Evolutionary conservation across 2,888 invertebrate species (phyloP), one percentile per base, ranked within the genome.

Genomic region (Dyspetes luteomarginatus): DNA sequence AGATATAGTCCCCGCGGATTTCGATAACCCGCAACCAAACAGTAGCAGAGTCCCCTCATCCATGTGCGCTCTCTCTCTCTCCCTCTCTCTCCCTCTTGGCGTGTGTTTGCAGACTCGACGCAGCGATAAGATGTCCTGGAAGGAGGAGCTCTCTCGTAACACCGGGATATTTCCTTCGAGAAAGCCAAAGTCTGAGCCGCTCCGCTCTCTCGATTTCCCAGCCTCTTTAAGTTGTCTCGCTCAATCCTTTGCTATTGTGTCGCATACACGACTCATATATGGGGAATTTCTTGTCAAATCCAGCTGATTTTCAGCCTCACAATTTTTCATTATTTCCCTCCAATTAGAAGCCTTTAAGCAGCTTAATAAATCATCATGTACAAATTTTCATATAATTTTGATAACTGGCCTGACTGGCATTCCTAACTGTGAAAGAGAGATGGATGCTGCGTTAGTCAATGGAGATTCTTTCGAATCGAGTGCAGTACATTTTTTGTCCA

Each of bases 41-140:
- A 67, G 78, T 62, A 64, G 71, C 67, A 28, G 17, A 68, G 19
- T 62, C 67, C 56, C 56, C 76, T 77, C 81, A 77, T 73, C 56
- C 77, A 24, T 71, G 43, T 60, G 71, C 50, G 65, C 52, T 62
- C 48, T 52, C 50, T 60, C 45, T 62, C 24, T 12, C 36, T 36
- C 36, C 36, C 12, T 36, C 36, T 36, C 56, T 71, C 41, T 56
- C 41, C 26, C 55, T 65, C 22, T 62, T 9, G 15, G 19, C 52
- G 73, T 48, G 68, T 81, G 76, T 76, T 81, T 81, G 76, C 77
- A 73, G 72, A 81, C 48, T 76, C 77, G 81, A 65, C 64, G 72
- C 69, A 69, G 65, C 55, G 82, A 82, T 82, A 82, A 72, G 76
- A 81, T 77, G 76, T 76, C 28, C 78, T 65, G 82, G 72, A 68